Evolutionary conservation across 2,797 vertebrate species (phyloP).

Genomic region (Pangasius krempfi): DNA sequence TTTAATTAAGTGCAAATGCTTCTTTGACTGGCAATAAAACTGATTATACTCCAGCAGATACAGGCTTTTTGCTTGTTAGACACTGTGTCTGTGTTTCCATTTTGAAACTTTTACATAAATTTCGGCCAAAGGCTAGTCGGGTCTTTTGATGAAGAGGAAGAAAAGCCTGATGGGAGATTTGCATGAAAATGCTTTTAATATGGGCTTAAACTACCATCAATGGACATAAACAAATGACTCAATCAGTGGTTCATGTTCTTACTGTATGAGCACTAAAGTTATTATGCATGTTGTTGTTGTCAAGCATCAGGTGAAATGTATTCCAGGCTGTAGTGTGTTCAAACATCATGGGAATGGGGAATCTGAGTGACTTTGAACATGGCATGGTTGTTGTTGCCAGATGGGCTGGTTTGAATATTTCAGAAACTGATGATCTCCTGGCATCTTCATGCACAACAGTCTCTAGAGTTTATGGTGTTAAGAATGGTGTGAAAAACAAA

Average conservation of each 20-base stretch:
- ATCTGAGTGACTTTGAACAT: not conserved
- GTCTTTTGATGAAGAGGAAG: not conserved
- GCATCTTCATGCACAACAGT: not conserved
- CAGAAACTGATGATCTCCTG: not conserved
- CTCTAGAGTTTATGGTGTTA: not conserved
- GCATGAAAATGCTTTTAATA: not conserved
- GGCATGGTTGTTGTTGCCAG: not conserved
- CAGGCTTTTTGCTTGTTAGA: not conserved
- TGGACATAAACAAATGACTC: not conserved
- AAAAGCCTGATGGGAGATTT: not conserved
- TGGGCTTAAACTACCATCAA: not conserved
- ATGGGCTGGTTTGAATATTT: not conserved
- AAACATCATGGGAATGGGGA: not conserved
- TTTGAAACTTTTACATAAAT: not conserved
- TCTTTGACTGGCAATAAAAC: not conserved
- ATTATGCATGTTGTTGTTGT: not conserved
- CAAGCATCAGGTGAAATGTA: not conserved
- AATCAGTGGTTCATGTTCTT: not conserved
- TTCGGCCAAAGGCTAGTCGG: not conserved
- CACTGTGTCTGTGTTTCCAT: not conserved
- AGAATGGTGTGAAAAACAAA: not conserved
- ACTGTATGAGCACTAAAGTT: not conserved
- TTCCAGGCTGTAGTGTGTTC: not conserved
- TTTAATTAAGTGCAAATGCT: not conserved
- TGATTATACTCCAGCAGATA: not conserved